These are phyloP conservation scores for Heliopora coerulea DNA, from an alignment of 92 coral and sea anemone species.

Conservation along the genomic window DNA sequence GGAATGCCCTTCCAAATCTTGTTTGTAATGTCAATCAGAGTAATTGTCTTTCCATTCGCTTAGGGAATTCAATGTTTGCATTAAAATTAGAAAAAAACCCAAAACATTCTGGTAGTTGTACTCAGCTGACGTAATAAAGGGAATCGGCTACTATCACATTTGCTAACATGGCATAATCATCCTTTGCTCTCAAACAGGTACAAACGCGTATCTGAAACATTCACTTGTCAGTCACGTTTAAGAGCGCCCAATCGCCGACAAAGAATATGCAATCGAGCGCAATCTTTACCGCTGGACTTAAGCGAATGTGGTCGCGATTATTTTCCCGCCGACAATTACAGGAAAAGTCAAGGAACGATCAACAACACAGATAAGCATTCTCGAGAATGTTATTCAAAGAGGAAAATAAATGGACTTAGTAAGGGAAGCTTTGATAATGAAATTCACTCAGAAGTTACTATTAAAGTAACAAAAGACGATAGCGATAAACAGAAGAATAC, in stretches of 20 bases:
- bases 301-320: slow-evolving; percentile 33
- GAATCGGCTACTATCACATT: too few species aligned
- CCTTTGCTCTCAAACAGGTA: slow-evolving; percentile 13
- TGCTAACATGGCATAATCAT: too few species aligned
- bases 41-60: too few species aligned
- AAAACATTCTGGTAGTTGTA: too few species aligned
- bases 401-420: slow-evolving; percentile 20
- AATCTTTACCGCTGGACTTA: slow-evolving; percentile 15
- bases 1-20: too few species aligned
- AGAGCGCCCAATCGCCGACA: slow-evolving; percentile 9
- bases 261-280: slow-evolving; percentile 15
- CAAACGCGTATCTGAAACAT: slow-evolving; percentile 34
- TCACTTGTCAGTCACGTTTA: not conserved
- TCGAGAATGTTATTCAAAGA: not conserved
- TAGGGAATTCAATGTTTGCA: too few species aligned
- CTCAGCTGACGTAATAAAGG: too few species aligned
- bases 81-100: too few species aligned
- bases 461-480: slow-evolving; percentile 1
- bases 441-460: not conserved
- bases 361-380: not conserved
- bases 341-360: slow-evolving; percentile 7
- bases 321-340: not conserved
- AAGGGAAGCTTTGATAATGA: slow-evolving; percentile 3
- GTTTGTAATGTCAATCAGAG: too few species aligned
- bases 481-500: not conserved